These are phyloP conservation scores for Sinosuthora webbiana DNA, from an alignment of 2,113 vertebrate genomes.

Conservation along the genomic window DNA sequence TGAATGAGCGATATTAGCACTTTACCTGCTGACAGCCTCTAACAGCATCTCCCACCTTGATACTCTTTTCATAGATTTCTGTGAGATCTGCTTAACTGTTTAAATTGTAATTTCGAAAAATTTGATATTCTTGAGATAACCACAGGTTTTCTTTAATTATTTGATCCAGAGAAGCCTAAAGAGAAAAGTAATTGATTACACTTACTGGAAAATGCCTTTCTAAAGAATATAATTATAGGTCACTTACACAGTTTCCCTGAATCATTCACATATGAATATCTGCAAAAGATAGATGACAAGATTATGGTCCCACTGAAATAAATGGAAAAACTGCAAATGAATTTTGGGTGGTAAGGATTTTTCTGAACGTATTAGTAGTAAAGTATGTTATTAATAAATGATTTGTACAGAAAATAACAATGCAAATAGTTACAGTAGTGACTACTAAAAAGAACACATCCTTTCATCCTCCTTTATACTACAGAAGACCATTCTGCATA, in stretches of 20 bases:
- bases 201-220: background rate
- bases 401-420: background rate
- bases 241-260: background rate
- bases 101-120: constrained; percentile 27
- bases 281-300: background rate
- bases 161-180: constrained; percentile 48
- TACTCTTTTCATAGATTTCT: background rate
- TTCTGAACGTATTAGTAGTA: background rate
- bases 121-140: constrained; percentile 64
- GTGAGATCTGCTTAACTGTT: constrained; percentile 41
- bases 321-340: background rate
- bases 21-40: constrained; percentile 62
- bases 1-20: background rate
- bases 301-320: background rate
- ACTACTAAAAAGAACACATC: background rate
- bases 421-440: background rate
- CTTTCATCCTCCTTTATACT: background rate
- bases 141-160: constrained; percentile 56
- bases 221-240: background rate
- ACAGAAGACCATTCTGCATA: background rate
- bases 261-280: background rate
- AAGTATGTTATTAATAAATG: background rate
- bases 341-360: background rate
- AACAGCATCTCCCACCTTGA: constrained; percentile 4
- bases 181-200: background rate